Base-by-base conservation (phyloP, 2,888 invertebrate genomes). In the Cryptus viduatorius region DNA sequence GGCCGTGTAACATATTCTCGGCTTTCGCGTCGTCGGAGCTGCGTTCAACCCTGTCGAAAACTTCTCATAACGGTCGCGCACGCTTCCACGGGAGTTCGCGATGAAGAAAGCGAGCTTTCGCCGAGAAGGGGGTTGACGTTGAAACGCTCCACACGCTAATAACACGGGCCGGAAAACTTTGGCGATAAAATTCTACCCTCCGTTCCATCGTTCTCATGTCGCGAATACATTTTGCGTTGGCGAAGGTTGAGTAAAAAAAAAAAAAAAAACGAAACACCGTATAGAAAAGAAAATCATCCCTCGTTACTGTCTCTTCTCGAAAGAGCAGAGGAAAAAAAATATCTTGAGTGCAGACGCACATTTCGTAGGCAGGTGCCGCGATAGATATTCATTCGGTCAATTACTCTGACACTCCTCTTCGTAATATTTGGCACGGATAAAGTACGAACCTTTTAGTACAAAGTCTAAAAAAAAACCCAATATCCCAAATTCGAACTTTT, bases 131-230 rank as follows among this genome's bases (percentile, higher is more conserved):
- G 14, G 37, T 37, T 37, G 37, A 37, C 31, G 29, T 31, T n/a
- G 31, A 29, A 31, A 31, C 31, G 31, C 53, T 37, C 64, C 65
- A 69, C 64, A 56, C 72, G 72, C 78, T 82, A 79, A 82, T 82
- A 82, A 82, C 82, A 14, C 50, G 44, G 44, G 61, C 68, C 67
- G 78, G 78, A 82, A 82, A 82, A 82, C 73, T 82, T 82, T 82
- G 44, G 14, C 73, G 82, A 82, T 82, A 73, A 82, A 82, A 82
- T 82, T 73, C 67, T 68, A 68, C 73, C 82, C 78, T 37, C n/a
- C 68, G n/a, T 37, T 48, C 8, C 76, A 42, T 37, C 37, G 48
- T 67, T 71, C 19, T 31, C 68, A 48, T 29, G 73, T 53, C 31
- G 48, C 50, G 37, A 12, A 16, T 72, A 67, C 67, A 82, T 59